Evolutionary conservation across 2,797 vertebrate species (phyloP).

Genomic region (Acanthornis magna): DNA sequence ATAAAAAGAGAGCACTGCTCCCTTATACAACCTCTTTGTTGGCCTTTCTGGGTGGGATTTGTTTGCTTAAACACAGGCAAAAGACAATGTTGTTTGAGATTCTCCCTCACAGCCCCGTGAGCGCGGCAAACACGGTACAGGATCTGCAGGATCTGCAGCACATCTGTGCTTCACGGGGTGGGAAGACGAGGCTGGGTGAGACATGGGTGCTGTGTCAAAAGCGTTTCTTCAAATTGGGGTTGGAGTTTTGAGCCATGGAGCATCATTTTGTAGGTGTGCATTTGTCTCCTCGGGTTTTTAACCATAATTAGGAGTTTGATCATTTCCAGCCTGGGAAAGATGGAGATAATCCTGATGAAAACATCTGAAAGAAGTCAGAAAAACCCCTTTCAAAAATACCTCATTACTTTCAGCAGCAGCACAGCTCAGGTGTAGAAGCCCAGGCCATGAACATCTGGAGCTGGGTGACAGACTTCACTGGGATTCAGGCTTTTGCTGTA

Average conservation of each 20-base stretch:
- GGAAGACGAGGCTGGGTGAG: not conserved
- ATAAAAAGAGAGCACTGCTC: not conserved
- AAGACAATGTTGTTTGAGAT: not conserved
- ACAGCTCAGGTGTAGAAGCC: not conserved
- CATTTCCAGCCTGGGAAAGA: not conserved
- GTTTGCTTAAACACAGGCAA: not conserved
- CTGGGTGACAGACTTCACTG: not conserved
- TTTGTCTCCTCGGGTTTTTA: not conserved
- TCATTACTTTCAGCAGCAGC: not conserved
- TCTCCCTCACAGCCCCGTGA: not conserved
- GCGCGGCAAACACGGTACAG: not conserved
- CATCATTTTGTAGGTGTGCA: accelerated
- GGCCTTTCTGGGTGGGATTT: constrained; percentile 8
- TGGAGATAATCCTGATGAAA: not conserved
- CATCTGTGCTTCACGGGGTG: not conserved
- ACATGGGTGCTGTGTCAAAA: accelerated
- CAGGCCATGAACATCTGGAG: accelerated
- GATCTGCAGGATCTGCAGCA: not conserved
- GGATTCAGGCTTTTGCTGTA: not conserved
- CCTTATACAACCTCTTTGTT: not conserved
- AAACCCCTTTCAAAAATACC: accelerated
- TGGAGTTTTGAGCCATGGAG: not conserved
- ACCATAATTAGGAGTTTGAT: not conserved
- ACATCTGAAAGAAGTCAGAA: not conserved
- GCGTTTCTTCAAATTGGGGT: not conserved